Evolutionary conservation across 2,888 invertebrate genomes (phyloP).

Genomic region (Drosophila limbata): DNA sequence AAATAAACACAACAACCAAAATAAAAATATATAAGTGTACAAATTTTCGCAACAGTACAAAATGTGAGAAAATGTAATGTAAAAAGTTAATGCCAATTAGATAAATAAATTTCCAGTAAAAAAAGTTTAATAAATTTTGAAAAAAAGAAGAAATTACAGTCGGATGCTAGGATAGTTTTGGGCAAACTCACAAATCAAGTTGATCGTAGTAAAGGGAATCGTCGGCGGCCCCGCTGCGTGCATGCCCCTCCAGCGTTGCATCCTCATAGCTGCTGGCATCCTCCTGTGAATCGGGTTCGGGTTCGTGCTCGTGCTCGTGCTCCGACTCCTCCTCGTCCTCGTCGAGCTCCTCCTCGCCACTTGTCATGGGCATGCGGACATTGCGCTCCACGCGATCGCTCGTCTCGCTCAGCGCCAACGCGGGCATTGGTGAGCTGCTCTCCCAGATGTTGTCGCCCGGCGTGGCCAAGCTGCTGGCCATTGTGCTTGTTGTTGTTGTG

Average conservation of each 20-base stretch:
- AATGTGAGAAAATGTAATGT: constrained; percentile 59
- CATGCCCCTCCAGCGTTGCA: constrained; percentile 59
- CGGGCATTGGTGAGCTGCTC: constrained; percentile 71
- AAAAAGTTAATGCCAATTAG: constrained; percentile 65
- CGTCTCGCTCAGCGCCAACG: constrained; percentile 72
- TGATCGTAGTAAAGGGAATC: constrained; percentile 83
- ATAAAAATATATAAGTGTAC: constrained; percentile 2
- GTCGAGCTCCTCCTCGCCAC: constrained; percentile 57
- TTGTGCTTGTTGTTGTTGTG: constrained; percentile 60
- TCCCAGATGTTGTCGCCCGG: constrained; percentile 53
- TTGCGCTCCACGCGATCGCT: constrained; percentile 83
- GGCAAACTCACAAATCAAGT: constrained; percentile 84
- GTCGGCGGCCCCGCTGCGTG: constrained; percentile 74
- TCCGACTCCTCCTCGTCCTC: constrained; percentile 53
- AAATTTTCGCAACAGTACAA: constrained; percentile 66
- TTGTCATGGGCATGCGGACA: constrained; percentile 69
- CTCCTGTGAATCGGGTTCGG: constrained; percentile 56
- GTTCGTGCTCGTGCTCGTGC: constrained; percentile 48
- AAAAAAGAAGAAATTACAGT: constrained; percentile 36
- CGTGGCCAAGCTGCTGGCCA: constrained; percentile 60
- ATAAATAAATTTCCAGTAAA: constrained; percentile 33
- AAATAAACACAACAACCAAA: constrained; percentile 66
- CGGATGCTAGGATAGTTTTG: constrained; percentile 45
- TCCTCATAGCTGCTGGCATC: constrained; percentile 77
- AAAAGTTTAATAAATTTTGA: constrained; percentile 41